phyloP scores from a whole-genome alignment of 2,113 vertebrate species.

The Ciconia boyciana region DNA sequence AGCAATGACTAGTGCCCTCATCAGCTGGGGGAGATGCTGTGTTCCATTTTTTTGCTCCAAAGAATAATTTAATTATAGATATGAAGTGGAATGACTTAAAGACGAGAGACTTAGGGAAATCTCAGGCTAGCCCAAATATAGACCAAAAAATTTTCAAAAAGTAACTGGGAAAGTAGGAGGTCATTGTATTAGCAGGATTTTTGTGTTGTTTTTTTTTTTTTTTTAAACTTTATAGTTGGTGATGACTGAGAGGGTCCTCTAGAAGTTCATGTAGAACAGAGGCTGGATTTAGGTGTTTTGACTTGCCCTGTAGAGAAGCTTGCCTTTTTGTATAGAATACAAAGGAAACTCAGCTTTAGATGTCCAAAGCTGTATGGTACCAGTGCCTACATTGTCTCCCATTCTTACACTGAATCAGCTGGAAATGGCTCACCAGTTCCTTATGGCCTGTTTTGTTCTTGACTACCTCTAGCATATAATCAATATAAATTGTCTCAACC shows the following conservation, averaged over 20 bases:
- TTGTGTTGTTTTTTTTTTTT: neutral
- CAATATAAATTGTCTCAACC: neutral
- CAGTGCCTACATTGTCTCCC: neutral
- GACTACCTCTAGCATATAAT: neutral
- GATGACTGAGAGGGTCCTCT: neutral
- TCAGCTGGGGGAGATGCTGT: neutral
- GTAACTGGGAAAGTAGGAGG: neutral
- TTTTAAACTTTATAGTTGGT: neutral
- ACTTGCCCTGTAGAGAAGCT: neutral
- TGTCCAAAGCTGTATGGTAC: neutral
- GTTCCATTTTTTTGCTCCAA: neutral
- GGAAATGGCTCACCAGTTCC: neutral
- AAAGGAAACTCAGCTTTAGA: neutral
- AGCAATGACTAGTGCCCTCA: neutral
- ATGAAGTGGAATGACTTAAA: neutral
- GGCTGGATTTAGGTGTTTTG: neutral
- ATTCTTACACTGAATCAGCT: neutral
- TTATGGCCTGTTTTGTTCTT: neutral
- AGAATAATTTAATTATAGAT: neutral
- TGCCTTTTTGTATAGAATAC: neutral
- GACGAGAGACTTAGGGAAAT: neutral
- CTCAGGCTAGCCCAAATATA: neutral
- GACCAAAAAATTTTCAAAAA: neutral
- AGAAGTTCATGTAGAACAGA: neutral
- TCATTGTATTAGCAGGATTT: neutral